A percentile compares a stretch with the other conserved stretches of the same genome.
Evolutionary conservation across 1,140 invertebrate species (phyloP).

Genomic region (Nebria ingens): DNA sequence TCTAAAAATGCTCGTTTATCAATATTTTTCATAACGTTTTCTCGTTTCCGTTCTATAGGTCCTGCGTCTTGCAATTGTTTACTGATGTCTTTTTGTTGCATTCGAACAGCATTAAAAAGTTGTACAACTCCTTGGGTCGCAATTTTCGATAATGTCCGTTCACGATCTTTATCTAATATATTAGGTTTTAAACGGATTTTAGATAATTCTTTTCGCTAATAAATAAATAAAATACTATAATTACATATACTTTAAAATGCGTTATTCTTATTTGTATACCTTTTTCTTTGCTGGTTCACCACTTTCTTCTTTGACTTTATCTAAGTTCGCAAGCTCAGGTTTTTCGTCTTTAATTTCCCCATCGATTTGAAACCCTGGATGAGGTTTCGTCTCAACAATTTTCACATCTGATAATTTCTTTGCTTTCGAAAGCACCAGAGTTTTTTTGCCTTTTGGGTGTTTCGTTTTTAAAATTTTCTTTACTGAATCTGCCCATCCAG

Average conservation of each 20-base stretch:
- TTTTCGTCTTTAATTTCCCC: constrained; percentile 37
- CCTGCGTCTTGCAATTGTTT: constrained; percentile 61
- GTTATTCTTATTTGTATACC: constrained; percentile 27
- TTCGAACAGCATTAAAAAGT: constrained; percentile 80
- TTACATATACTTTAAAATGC: constrained; percentile 14
- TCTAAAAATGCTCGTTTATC: constrained; percentile 75
- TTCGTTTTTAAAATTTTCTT: constrained; percentile 61
- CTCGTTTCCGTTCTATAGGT: constrained; percentile 66
- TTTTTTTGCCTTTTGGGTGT: constrained; percentile 64
- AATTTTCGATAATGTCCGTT: constrained; percentile 66
- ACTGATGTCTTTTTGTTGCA: constrained; percentile 70
- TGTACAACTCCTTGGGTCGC: constrained; percentile 87
- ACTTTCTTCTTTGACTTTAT: constrained; percentile 27
- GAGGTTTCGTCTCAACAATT: constrained; percentile 34
- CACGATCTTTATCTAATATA: constrained; percentile 58
- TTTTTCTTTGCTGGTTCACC: constrained; percentile 34
- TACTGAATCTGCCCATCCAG: constrained; percentile 59
- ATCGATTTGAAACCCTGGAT: constrained; percentile 39
- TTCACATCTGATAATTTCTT: constrained; percentile 53
- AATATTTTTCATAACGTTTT: constrained; percentile 70
- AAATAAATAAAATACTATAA: constrained; percentile 27
- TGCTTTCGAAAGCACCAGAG: constrained; percentile 60
- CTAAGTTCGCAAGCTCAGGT: constrained; percentile 28
- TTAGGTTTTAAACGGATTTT: constrained; percentile 64
- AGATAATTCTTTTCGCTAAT: constrained; percentile 48